Percentiles rank a stretch among this genome's conserved stretches.
phyloP scores from a whole-genome alignment of 2,888 invertebrate genomes.

The Agonopterix alstromeriana region DNA sequence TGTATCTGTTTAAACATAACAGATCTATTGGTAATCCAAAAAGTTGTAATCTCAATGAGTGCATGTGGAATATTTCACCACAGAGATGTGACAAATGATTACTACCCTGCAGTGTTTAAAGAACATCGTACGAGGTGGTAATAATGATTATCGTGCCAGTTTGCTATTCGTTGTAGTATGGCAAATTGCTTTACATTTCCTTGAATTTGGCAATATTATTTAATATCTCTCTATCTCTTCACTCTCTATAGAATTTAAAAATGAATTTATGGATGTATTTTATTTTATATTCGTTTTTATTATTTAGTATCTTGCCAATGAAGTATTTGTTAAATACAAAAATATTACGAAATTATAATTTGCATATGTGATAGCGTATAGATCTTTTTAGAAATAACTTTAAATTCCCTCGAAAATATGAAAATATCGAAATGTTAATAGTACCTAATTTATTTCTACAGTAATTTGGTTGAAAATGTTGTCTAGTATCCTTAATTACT shows the following conservation, averaged over 20 bases:
- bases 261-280: slow-evolving; percentile 54
- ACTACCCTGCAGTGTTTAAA: slow-evolving; percentile 62
- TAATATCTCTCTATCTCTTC: slow-evolving; percentile 60
- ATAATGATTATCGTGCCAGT: slow-evolving; percentile 32
- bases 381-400: slow-evolving; percentile 55
- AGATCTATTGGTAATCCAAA: slow-evolving; percentile 48
- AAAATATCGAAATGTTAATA: slow-evolving; percentile 44
- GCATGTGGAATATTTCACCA: slow-evolving; percentile 44
- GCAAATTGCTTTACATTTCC: slow-evolving; percentile 57
- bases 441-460: slow-evolving; percentile 43
- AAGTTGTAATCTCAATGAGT: slow-evolving; percentile 71
- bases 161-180: slow-evolving; percentile 68
- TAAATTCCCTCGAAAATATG: slow-evolving; percentile 43
- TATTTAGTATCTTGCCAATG: slow-evolving; percentile 71
- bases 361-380: slow-evolving; percentile 65
- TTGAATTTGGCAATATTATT: slow-evolving; percentile 39
- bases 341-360: slow-evolving; percentile 51
- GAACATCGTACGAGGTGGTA: slow-evolving; percentile 61
- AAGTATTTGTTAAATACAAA: slow-evolving; percentile 60
- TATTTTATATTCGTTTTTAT: slow-evolving; percentile 36
- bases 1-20: slow-evolving; percentile 37
- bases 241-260: slow-evolving; percentile 64
- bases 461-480: slow-evolving; percentile 4
- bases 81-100: slow-evolving; percentile 38
- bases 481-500: slow-evolving; percentile 22